A percentile compares a stretch with the other conserved stretches of the same genome.
These are phyloP conservation scores for Parus major DNA, from an alignment of 2,113 vertebrate species.

Conservation along the genomic window DNA sequence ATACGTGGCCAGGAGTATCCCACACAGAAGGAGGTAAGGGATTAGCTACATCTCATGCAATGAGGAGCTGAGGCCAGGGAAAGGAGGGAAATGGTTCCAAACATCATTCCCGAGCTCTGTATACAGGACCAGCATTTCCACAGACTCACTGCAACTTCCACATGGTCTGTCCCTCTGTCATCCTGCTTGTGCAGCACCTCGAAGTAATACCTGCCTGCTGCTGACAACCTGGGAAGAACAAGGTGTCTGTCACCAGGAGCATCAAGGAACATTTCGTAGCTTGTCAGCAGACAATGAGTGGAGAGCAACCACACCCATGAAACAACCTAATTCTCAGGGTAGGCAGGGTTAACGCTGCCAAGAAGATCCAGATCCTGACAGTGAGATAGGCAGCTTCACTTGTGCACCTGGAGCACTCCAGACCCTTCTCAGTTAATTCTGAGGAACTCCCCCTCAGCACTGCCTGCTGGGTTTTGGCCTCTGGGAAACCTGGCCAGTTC, in stretches of 20 bases:
- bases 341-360: neutral
- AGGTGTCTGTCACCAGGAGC: neutral
- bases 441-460: neutral
- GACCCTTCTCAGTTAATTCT: neutral
- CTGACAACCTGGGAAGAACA: conserved; percentile 76
- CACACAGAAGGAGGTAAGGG: neutral
- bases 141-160: conserved; percentile 89
- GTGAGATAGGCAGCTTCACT: neutral
- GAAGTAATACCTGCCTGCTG: conserved; percentile 86
- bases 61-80: neutral
- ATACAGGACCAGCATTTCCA: neutral
- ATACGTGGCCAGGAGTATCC: neutral
- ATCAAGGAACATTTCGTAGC: neutral
- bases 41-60: neutral
- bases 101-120: neutral
- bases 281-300: neutral
- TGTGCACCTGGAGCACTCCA: neutral
- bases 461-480: neutral
- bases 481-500: neutral
- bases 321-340: neutral
- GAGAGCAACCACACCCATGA: neutral
- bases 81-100: neutral
- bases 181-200: conserved; percentile 94
- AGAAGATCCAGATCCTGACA: neutral
- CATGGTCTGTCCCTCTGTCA: conserved; percentile 85